Base-by-base conservation (phyloP, 1,140 invertebrate species). In the Tetramorium parvispinum region DNA sequence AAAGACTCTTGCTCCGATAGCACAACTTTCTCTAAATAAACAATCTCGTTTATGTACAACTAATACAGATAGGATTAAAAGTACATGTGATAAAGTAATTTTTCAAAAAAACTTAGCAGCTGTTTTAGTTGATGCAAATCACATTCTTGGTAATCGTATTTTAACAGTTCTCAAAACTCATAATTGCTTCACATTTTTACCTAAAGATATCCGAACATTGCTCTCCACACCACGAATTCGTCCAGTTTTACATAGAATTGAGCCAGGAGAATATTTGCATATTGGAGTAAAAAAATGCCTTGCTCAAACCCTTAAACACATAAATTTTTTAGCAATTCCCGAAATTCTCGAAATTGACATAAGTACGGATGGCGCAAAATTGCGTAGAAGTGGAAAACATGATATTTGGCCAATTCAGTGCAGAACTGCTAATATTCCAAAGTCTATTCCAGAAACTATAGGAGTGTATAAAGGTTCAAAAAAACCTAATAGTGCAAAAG, bases 131-230 rank as follows among this genome's bases (percentile, higher is more conserved):
- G 65, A 68, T 46, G 21, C 16, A 46, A 68, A 68, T 46, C 65
- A 68, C 40, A 11, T 68, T 13, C 65, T 46, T 46, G 65, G 40
- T 46, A 68, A 68, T 11, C 18, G n/a, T 46, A 68, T 68, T 68
- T 24, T 68, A 43, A 7, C 37, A 24, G 65, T 24, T 24, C n/a
- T 68, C 13, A 68, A 40, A 68, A 68, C n/a, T 43, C 65, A 71
- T 71, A 51, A 53, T 3, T 51, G 68, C 18, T 71, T 71, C 13
- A 51, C 13, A 51, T 71, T 51, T 71, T 32, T 53, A 71, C 46
- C 68, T 51, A 71, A 71, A 71, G 68, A 71, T 71, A 51, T 71
- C 4, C 11, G 68, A 51, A 71, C 46, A 51, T 27, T 71, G 24
- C 16, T 71, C 5, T 32, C 16, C 51, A 71, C 46, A 27, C 24